Evolutionary conservation across 2,888 invertebrate species (phyloP).

Genomic region (Andrena chrysosceles): DNA sequence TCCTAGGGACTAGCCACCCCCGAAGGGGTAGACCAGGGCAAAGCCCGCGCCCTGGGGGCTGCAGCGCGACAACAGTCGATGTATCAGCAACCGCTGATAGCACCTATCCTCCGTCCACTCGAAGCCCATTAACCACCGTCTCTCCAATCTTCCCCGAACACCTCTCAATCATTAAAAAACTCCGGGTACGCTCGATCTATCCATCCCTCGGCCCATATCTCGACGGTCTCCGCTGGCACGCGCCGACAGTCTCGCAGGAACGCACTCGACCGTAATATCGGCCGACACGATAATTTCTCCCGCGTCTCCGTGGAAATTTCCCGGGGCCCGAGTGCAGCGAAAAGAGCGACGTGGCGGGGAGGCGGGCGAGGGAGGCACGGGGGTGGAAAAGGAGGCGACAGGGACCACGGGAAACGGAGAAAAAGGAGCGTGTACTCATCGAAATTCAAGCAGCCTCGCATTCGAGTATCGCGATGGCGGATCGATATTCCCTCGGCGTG

Average conservation of each 20-base stretch:
- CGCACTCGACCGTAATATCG: constrained; percentile 43
- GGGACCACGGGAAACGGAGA: background rate
- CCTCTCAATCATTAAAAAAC: background rate
- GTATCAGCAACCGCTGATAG: background rate
- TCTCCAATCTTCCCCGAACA: background rate
- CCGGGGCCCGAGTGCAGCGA: background rate
- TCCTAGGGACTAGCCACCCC: too few species aligned
- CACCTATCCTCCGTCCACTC: background rate
- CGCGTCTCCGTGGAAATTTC: constrained; percentile 34
- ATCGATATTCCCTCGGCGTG: constrained; percentile 58
- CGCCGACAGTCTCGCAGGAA: constrained; percentile 13
- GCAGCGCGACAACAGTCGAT: too few species aligned
- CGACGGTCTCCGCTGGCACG: background rate
- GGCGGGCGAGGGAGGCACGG: background rate
- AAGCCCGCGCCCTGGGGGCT: too few species aligned
- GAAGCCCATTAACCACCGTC: background rate
- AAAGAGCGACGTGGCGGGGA: background rate
- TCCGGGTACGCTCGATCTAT: constrained; percentile 20
- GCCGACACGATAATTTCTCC: constrained; percentile 49
- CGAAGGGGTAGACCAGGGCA: too few species aligned
- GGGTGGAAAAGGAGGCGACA: constrained; percentile 9
- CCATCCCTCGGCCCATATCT: background rate
- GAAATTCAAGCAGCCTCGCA: constrained; percentile 57
- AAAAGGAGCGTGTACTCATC: constrained; percentile 43
- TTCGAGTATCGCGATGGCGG: constrained; percentile 46